Evolutionary conservation across 2,888 invertebrate genomes (phyloP).

Genomic region (Endomychus coccineus): DNA sequence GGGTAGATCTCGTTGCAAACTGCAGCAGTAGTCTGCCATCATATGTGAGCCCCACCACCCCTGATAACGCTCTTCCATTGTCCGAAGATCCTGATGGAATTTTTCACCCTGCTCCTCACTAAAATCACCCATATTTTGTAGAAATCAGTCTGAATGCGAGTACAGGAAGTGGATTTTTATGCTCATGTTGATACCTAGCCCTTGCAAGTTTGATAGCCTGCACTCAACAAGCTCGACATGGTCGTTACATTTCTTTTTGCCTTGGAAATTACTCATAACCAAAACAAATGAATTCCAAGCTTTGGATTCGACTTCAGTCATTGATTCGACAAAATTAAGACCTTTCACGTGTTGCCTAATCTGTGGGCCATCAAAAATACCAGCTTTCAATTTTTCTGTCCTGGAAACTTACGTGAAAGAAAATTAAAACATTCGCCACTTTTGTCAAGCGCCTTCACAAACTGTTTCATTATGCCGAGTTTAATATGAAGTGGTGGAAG

Average conservation of each 20-base stretch:
- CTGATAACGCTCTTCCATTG: no score
- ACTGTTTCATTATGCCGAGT: constrained; percentile 26
- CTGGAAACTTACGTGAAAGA: no score
- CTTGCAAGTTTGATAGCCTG: constrained; percentile 9
- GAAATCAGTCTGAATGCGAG: constrained; percentile 7
- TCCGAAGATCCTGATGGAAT: no score
- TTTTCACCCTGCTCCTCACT: no score
- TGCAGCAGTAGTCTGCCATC: constrained; percentile 34
- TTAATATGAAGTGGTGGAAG: constrained; percentile 28
- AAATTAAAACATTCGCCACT: no score
- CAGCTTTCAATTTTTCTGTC: constrained; percentile 21
- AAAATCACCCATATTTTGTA: no score
- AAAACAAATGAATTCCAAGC: constrained; percentile 13
- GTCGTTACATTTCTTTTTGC: constrained; percentile 14
- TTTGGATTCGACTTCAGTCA: constrained; percentile 11
- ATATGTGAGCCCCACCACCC: constrained; percentile 28
- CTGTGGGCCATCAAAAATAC: constrained; percentile 20
- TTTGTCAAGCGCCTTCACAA: constrained; percentile 23
- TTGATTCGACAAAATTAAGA: constrained; percentile 7
- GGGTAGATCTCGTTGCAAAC: constrained; percentile 13
- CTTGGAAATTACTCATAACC: constrained; percentile 14
- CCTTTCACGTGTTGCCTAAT: no score
- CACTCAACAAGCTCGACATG: constrained; percentile 11
- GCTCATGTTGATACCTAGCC: constrained; percentile 11
- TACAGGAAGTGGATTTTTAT: constrained; percentile 12